A percentile compares a stretch with the other conserved stretches of the same genome.
phyloP scores from a whole-genome alignment of 2,888 invertebrate genomes.

The Drosophila lacicola region DNA sequence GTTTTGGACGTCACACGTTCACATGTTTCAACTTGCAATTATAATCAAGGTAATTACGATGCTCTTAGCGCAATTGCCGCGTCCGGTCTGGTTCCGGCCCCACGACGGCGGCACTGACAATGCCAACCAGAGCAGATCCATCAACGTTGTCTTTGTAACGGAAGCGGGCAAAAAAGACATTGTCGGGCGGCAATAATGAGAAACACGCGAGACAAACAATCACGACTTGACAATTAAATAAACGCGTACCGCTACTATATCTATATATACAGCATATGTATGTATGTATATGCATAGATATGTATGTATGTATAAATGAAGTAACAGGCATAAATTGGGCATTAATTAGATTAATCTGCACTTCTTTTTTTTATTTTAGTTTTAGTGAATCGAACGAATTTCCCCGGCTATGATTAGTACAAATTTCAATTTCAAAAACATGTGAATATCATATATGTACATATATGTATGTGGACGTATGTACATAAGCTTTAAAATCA shows the following conservation, averaged over 20 bases:
- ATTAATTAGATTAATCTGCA: background rate
- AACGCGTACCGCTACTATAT: slow-evolving; percentile 30
- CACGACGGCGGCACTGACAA: slow-evolving; percentile 58
- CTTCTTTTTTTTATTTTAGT: background rate
- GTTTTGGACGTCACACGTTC: slow-evolving; percentile 11
- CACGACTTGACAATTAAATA: slow-evolving; percentile 21
- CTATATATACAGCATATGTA: background rate
- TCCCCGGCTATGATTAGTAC: too few species aligned
- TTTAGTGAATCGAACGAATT: too few species aligned
- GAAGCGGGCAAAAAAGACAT: slow-evolving; percentile 55
- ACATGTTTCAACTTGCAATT: slow-evolving; percentile 37
- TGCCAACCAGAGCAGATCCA: slow-evolving; percentile 79
- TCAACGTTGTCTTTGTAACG: slow-evolving; percentile 58
- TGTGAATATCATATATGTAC: too few species aligned
- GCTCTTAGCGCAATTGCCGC: slow-evolving; percentile 61
- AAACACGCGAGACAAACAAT: slow-evolving; percentile 59
- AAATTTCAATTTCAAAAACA: too few species aligned
- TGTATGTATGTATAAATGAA: background rate
- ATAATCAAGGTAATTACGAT: slow-evolving; percentile 65
- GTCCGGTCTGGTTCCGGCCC: slow-evolving; percentile 66
- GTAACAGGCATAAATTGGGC: background rate
- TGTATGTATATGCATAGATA: background rate
- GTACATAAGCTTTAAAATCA: too few species aligned
- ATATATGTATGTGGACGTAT: too few species aligned
- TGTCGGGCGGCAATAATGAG: slow-evolving; percentile 18